Evolutionary conservation across 2,113 vertebrate genomes (phyloP).

Genomic region (Leptosomus discolor): DNA sequence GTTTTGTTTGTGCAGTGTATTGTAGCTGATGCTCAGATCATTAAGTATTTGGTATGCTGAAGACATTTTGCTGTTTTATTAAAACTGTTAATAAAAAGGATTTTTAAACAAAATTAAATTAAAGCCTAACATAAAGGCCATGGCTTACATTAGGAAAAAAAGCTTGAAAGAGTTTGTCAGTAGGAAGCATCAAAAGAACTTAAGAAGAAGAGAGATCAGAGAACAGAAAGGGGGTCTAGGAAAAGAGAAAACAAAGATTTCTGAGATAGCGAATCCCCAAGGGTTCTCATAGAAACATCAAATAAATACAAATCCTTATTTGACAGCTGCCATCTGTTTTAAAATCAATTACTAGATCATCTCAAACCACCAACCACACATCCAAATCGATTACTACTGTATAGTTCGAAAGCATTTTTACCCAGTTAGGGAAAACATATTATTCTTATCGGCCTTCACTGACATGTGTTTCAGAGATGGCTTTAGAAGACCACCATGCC

Average conservation of each 20-base stretch:
- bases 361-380: background rate
- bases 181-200: constrained; percentile 32
- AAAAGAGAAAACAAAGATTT: constrained; percentile 54
- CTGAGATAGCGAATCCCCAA: background rate
- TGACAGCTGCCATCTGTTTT: constrained; percentile 59
- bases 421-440: background rate
- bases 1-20: background rate
- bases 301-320: constrained; percentile 56
- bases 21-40: background rate
- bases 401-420: constrained; percentile 14
- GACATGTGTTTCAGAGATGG: background rate
- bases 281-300: constrained; percentile 50
- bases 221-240: background rate
- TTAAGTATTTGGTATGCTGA: background rate
- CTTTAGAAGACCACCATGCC: background rate
- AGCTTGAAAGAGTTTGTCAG: constrained; percentile 49
- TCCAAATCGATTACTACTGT: background rate
- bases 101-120: constrained; percentile 23
- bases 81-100: constrained; percentile 8
- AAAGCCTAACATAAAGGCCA: background rate
- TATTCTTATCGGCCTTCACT: background rate
- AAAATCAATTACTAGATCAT: constrained; percentile 56
- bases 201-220: constrained; percentile 49
- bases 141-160: background rate
- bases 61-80: background rate